Conservation (phyloP, 2,113 vertebrate genomes). For the Upupa epops region DNA sequence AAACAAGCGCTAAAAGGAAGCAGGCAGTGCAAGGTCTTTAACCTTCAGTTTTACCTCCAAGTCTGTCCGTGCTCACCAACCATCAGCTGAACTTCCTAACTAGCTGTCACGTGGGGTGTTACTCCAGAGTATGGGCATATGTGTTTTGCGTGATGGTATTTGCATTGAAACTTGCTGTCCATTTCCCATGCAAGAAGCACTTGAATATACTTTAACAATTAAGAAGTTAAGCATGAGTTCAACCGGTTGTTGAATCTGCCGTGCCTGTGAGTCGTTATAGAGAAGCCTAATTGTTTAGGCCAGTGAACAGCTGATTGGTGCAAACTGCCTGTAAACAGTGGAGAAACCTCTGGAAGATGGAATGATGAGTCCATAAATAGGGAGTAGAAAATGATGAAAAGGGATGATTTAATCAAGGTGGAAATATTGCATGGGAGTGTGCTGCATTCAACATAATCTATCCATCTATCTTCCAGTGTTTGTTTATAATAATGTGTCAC, state of each 20-base stretch:
- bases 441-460: background rate
- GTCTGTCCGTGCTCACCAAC: background rate
- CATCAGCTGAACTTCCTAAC: background rate
- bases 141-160: background rate
- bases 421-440: background rate
- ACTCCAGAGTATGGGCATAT: background rate
- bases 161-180: background rate
- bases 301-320: background rate
- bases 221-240: background rate
- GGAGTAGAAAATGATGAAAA: background rate
- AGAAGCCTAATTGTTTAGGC: background rate
- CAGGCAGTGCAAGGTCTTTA: background rate
- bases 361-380: background rate
- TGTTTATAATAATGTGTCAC: background rate
- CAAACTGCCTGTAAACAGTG: background rate
- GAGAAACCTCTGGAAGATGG: background rate
- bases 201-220: background rate
- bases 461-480: background rate
- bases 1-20: background rate
- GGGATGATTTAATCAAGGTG: constrained; percentile 24
- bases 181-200: background rate
- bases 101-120: background rate
- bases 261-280: background rate
- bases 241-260: background rate
- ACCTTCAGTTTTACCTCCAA: background rate